phyloP scores from a whole-genome alignment of 2,113 vertebrate genomes.

The Triplophysa rosa region DNA sequence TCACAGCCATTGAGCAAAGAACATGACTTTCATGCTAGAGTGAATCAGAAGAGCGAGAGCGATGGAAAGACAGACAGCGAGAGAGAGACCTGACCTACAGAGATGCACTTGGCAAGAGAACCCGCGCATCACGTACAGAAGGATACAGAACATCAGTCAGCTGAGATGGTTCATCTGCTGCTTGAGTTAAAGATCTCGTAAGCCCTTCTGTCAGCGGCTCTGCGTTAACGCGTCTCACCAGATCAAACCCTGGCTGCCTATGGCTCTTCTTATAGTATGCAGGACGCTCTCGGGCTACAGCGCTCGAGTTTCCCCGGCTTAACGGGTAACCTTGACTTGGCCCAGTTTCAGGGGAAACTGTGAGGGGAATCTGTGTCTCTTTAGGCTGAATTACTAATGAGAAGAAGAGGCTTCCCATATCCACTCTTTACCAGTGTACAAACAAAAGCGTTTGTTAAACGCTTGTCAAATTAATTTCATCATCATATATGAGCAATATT shows the following conservation, averaged over 20 bases:
- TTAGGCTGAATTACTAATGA: conserved; percentile 35
- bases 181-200: conserved; percentile 40
- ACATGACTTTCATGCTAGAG: conserved; percentile 44
- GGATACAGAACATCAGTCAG: conserved; percentile 26
- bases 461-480: not conserved
- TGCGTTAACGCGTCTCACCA: conserved; percentile 18
- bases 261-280: conserved; percentile 30
- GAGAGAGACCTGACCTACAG: conserved; percentile 39
- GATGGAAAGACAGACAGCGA: conserved; percentile 9
- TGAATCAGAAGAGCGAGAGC: conserved; percentile 1
- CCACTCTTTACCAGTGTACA: not conserved
- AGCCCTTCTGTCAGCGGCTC: conserved; percentile 23
- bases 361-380: not conserved
- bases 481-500: no score
- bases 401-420: not conserved
- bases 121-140: conserved; percentile 16
- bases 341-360: conserved; percentile 33
- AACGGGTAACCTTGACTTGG: conserved; percentile 37
- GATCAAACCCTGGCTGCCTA: conserved; percentile 38
- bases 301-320: conserved; percentile 9
- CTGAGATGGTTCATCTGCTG: not conserved
- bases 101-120: conserved; percentile 44
- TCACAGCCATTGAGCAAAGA: conserved; percentile 43
- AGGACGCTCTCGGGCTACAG: conserved; percentile 18
- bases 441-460: not conserved